Evolutionary conservation across 2,888 invertebrate genomes (phyloP).

Genomic region (Lasioglossum pauxillum): DNA sequence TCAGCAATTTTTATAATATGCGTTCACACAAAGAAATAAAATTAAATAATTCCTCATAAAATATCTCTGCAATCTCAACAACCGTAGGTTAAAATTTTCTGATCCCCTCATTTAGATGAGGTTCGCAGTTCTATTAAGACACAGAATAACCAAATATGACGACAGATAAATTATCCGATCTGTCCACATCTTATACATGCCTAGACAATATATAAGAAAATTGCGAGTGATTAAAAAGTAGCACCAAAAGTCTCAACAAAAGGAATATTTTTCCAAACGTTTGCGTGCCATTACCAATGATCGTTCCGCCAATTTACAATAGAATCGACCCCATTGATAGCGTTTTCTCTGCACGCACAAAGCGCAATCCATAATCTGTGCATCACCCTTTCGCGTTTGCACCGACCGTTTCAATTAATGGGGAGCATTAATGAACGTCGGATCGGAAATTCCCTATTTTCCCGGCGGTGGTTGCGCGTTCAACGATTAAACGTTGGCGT

Average conservation of each 20-base stretch:
- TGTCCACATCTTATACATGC: background rate
- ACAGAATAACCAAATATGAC: background rate
- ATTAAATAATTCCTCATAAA: background rate
- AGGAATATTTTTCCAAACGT: background rate
- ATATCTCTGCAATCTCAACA: background rate
- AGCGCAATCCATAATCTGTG: background rate
- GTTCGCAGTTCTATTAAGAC: background rate
- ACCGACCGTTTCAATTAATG: constrained; percentile 15
- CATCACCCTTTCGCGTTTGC: background rate
- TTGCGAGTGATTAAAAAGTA: background rate
- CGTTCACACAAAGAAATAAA: background rate
- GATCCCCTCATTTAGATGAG: background rate
- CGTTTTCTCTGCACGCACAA: background rate
- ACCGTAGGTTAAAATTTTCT: background rate
- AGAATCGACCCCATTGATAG: background rate
- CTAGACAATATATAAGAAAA: background rate
- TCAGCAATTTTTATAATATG: background rate
- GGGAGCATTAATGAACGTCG: constrained; percentile 22
- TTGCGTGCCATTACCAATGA: background rate
- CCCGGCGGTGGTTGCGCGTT: background rate
- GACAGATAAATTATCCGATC: background rate
- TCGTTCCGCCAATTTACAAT: background rate
- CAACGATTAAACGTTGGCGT: constrained; percentile 15
- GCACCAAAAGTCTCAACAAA: background rate
- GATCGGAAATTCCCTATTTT: constrained; percentile 20